Base-by-base conservation (phyloP, 92 coral and sea anemone species). In the Diadumene lineata region DNA sequence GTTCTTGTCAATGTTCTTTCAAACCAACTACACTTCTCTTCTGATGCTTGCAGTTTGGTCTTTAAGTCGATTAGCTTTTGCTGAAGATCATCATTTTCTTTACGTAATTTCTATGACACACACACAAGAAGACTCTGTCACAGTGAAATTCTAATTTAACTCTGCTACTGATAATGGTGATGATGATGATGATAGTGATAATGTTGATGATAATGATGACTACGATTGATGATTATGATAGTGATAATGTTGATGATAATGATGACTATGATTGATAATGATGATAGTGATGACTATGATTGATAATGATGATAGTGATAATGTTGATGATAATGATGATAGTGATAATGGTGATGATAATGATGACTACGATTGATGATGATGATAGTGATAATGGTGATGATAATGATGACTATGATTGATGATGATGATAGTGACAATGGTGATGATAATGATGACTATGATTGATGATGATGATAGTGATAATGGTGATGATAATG, bases 1-100 rank as follows among this genome's bases (percentile, higher is more conserved):
- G 98, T 88, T 80, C 92, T 97, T 4, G 93, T 57, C 17, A 94
- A 89, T 17, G 97, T 87, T 43, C 98, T 79, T 62, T 94, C 97
- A 84, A 92, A 94, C 98, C 98, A 94, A 44, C 98, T 92, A 65
- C 90, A 82, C 67, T 94, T 94, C 84, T 88, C 90, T 51, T 94
- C 97, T 19, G 84, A 68, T 24, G 98, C 87, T 26, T 89, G 87
- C 16, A 94, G 87, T 67, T 85, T 89, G 70, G 85, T 57, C 74
- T 79, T 94, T 10, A 65, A 72, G 27, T 94, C 98, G 18, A 66
- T 53, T 10, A 92, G 50, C 68, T 88, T 86, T 66, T 88, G 94
- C 33, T 94, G 90, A 0, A 84, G 64, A 22, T 94, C 98, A 8
- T 94, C 96, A 7, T 88, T 82, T 69, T 94, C 97, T 64, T 94